phyloP scores from a whole-genome alignment of 2,113 vertebrate species.

The Pteruthius melanotis region DNA sequence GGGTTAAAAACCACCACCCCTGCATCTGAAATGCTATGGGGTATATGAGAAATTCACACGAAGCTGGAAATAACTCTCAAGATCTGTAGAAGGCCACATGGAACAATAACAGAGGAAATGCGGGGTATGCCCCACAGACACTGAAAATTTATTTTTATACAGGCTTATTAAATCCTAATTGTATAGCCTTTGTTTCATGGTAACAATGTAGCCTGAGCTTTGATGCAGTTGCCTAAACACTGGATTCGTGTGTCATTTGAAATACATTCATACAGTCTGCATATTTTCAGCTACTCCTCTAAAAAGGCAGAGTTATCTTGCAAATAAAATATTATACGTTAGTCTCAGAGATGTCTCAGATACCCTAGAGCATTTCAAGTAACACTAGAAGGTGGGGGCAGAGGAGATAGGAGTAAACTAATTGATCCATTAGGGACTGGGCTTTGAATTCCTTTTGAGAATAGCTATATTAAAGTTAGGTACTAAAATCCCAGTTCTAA shows the following conservation, averaged over 20 bases:
- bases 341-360: background rate
- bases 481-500: background rate
- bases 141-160: background rate
- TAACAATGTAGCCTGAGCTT: background rate
- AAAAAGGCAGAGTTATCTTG: background rate
- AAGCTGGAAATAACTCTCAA: background rate
- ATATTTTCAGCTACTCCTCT: background rate
- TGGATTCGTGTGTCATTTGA: background rate
- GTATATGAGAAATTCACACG: background rate
- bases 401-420: rapidly evolving
- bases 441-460: background rate
- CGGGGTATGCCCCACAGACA: background rate
- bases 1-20: background rate
- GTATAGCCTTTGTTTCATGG: background rate
- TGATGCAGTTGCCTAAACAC: background rate
- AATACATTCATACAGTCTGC: background rate
- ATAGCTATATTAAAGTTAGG: background rate
- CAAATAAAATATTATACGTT: background rate
- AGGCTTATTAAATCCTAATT: background rate
- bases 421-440: background rate
- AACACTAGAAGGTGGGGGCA: background rate
- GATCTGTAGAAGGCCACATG: background rate
- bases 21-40: background rate
- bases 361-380: background rate
- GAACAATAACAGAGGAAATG: background rate